Evolutionary conservation across 2,113 vertebrate species (phyloP).

Genomic region (Neomonachus schauinslandi): DNA sequence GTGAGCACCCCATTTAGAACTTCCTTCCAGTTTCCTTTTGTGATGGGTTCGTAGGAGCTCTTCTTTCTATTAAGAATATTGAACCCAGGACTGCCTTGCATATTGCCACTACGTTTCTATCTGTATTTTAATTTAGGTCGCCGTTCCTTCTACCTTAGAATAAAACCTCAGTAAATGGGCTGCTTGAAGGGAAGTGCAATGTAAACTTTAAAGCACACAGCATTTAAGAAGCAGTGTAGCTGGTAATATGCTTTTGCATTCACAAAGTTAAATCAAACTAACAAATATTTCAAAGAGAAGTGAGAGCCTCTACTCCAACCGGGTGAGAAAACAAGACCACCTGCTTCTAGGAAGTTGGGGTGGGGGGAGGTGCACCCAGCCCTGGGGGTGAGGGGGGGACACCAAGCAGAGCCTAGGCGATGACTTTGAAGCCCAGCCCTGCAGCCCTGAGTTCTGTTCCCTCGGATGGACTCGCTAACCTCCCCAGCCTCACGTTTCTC

Average conservation of each 20-base stretch:
- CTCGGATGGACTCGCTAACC: background rate
- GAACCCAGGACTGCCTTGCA: background rate
- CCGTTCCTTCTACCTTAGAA: background rate
- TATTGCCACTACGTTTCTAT: background rate
- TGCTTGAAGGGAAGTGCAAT: background rate
- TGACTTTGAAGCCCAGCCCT: background rate
- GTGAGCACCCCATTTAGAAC: background rate
- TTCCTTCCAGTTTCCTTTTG: background rate
- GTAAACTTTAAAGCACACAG: background rate
- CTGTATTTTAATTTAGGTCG: background rate
- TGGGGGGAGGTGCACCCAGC: background rate
- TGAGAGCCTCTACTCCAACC: background rate
- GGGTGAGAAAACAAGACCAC: background rate
- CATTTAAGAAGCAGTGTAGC: background rate
- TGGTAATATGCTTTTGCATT: background rate
- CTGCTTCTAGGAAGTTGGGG: background rate
- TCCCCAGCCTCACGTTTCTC: background rate
- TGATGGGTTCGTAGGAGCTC: background rate
- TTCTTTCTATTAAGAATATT: background rate
- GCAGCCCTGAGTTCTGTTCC: background rate
- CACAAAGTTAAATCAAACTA: background rate
- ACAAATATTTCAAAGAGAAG: background rate
- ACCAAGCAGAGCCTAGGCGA: fast-evolving
- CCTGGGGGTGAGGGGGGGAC: background rate
- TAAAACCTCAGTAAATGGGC: background rate